phyloP scores from a whole-genome alignment of 1,140 invertebrate species.

The Gerris buenoi region DNA sequence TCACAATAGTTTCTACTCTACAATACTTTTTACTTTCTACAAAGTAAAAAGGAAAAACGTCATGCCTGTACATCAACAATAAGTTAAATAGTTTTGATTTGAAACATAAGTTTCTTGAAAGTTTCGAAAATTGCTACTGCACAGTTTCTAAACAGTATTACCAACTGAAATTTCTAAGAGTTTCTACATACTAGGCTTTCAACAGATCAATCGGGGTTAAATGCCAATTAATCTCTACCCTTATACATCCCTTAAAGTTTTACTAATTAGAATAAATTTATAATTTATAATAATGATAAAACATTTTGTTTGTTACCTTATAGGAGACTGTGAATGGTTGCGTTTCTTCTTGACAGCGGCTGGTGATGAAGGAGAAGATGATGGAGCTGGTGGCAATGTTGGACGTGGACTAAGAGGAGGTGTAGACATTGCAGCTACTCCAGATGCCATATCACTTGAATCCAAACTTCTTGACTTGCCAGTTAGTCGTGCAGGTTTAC shows the following conservation, averaged over 20 bases:
- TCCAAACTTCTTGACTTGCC: slow-evolving; percentile 71
- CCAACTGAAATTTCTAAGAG: too few species aligned
- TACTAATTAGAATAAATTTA: not conserved
- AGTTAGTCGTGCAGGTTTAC: slow-evolving; percentile 42
- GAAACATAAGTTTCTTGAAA: too few species aligned
- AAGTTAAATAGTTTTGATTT: too few species aligned
- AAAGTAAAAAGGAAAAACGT: too few species aligned
- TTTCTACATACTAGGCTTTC: too few species aligned
- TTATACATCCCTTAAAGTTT: too few species aligned
- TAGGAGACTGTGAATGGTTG: slow-evolving; percentile 28
- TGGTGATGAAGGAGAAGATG: slow-evolving; percentile 26
- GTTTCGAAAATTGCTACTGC: too few species aligned
- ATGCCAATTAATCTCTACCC: too few species aligned
- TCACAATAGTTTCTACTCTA: too few species aligned
- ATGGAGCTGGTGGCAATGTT: slow-evolving; percentile 12
- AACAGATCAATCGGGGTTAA: too few species aligned
- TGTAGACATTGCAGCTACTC: slow-evolving; percentile 18
- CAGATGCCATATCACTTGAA: slow-evolving; percentile 43
- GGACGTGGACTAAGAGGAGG: slow-evolving; percentile 10
- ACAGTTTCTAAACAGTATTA: not conserved
- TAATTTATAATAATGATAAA: not conserved
- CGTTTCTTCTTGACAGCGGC: slow-evolving; percentile 27
- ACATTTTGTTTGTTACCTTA: slow-evolving; percentile 24
- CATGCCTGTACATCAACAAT: too few species aligned
- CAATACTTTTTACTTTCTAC: too few species aligned